phyloP scores from a whole-genome alignment of 2,113 vertebrate genomes.

The Cyanoderma ruficeps region DNA sequence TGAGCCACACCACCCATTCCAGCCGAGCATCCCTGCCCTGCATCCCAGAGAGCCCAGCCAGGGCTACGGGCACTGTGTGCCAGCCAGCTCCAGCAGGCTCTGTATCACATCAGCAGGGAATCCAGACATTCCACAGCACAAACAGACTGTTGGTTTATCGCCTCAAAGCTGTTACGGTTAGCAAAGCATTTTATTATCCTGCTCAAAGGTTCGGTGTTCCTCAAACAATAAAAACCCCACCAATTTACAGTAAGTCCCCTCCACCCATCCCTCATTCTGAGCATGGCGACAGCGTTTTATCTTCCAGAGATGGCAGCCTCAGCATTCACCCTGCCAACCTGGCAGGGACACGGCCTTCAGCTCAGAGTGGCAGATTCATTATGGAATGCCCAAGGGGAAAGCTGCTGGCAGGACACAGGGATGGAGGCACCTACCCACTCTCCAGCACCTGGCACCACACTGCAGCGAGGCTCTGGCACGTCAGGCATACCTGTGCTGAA shows the following conservation, averaged over 20 bases:
- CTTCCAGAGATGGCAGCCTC: fast-evolving
- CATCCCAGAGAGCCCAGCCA: not conserved
- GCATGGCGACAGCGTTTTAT: not conserved
- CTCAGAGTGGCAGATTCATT: not conserved
- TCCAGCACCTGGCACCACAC: not conserved
- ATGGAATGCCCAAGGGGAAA: not conserved
- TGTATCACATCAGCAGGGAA: not conserved
- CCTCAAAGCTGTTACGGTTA: not conserved
- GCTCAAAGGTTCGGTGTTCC: not conserved
- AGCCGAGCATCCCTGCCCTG: fast-evolving
- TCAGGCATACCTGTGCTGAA: not conserved
- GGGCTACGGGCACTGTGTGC: fast-evolving
- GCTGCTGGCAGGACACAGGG: not conserved
- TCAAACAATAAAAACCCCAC: not conserved
- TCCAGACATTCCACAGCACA: not conserved
- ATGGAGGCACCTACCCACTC: not conserved
- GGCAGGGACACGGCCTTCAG: not conserved
- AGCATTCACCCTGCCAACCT: not conserved
- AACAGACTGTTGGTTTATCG: not conserved
- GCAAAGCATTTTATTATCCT: not conserved
- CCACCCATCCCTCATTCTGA: fast-evolving
- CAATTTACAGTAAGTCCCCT: not conserved
- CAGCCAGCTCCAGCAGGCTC: not conserved
- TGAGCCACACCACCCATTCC: fast-evolving
- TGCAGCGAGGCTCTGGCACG: fast-evolving